These are phyloP conservation scores for Epinotia demarniana DNA, from an alignment of 2,888 invertebrate genomes.

Conservation along the genomic window DNA sequence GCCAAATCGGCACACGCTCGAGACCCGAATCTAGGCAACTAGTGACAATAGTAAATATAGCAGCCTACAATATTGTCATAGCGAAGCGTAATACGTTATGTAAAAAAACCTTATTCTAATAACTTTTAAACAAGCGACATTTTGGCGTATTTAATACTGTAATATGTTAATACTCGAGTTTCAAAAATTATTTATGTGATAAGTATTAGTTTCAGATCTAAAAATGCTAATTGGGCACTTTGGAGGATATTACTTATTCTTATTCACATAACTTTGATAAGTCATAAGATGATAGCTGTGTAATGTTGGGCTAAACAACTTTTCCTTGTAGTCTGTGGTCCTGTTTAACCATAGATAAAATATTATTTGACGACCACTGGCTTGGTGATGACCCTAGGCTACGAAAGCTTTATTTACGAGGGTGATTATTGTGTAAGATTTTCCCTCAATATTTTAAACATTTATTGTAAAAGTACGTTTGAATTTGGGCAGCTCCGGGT, in stretches of 20 bases:
- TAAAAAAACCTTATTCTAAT: constrained; percentile 38
- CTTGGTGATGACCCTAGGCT: too few species aligned
- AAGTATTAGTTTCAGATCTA: constrained; percentile 1
- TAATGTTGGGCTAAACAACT: not conserved
- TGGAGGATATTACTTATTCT: not conserved
- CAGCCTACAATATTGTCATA: constrained; percentile 71
- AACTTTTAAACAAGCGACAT: constrained; percentile 49
- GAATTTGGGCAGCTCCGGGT: too few species aligned
- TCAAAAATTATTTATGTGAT: not conserved
- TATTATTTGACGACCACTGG: not conserved
- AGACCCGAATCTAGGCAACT: constrained; percentile 19
- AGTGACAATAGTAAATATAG: constrained; percentile 52
- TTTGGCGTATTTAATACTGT: constrained; percentile 59
- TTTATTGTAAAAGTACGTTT: too few species aligned
- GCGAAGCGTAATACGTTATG: constrained; percentile 62
- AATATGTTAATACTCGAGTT: constrained; percentile 11
- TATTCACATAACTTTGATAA: not conserved
- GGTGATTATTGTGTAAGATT: too few species aligned
- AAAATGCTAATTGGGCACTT: not conserved
- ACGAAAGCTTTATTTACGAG: too few species aligned
- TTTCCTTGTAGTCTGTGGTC: not conserved
- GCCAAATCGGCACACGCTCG: constrained; percentile 7
- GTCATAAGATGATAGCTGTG: too few species aligned
- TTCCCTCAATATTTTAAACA: too few species aligned
- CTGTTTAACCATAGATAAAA: not conserved